A percentile compares a stretch with the other conserved stretches of the same genome.
Conservation (phyloP, 1,140 invertebrate species). For the Musca domestica region DNA sequence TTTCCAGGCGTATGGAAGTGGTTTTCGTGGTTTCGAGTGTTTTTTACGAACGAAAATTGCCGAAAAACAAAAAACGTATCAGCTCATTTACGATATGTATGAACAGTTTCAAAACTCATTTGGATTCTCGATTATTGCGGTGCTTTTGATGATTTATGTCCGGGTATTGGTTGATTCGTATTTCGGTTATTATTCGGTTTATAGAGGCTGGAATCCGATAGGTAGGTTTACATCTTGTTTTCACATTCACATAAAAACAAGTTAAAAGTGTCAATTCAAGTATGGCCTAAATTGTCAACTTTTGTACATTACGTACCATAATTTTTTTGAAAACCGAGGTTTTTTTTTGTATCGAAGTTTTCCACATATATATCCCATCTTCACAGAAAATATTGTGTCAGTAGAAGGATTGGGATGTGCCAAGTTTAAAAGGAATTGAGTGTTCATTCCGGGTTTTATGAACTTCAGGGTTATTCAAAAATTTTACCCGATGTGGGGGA, state of each 20-base stretch:
- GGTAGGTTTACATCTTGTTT: background rate
- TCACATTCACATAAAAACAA: background rate
- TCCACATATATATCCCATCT: background rate
- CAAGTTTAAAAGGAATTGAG: background rate
- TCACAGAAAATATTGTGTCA: no score
- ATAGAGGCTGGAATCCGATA: background rate
- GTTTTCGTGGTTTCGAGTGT: conserved; percentile 37
- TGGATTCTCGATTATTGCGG: conserved; percentile 35
- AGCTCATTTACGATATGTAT: conserved; percentile 36
- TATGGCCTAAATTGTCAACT: background rate
- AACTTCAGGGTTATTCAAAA: no score
- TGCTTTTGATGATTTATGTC: conserved; percentile 30
- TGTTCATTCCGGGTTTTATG: background rate
- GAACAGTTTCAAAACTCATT: conserved; percentile 34
- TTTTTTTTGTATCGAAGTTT: background rate
- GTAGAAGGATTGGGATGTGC: no score
- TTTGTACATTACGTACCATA: background rate
- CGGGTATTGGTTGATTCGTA: conserved; percentile 26
- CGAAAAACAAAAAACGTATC: conserved; percentile 36
- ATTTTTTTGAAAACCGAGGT: no score
- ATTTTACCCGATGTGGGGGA: no score
- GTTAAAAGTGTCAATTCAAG: background rate
- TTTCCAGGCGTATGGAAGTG: conserved; percentile 31
- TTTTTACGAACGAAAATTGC: conserved; percentile 33
- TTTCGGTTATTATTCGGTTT: conserved; percentile 14